A percentile compares a stretch with the other conserved stretches of the same genome.
Evolutionary conservation across 1,140 invertebrate species (phyloP).

Genomic region (Formica selysi): DNA sequence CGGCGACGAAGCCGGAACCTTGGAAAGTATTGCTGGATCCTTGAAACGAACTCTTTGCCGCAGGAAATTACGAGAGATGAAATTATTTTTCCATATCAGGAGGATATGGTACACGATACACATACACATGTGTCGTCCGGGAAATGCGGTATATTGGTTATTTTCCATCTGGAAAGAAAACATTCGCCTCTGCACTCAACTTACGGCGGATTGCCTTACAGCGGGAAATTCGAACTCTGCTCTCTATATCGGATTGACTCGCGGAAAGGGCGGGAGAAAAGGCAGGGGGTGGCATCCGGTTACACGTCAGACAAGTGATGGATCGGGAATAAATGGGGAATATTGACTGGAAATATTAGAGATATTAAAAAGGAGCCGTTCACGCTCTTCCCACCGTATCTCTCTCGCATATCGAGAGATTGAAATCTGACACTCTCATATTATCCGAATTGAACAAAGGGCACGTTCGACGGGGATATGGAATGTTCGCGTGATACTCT

Average conservation of each 20-base stretch:
- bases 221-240: constrained; percentile 71
- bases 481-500: constrained; percentile 39
- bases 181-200: constrained; percentile 65
- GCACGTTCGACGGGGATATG: constrained; percentile 46
- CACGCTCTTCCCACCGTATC: constrained; percentile 48
- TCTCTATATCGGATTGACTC: constrained; percentile 71
- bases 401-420: constrained; percentile 74
- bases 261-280: constrained; percentile 26
- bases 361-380: constrained; percentile 79
- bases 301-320: constrained; percentile 79
- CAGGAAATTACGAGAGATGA: constrained; percentile 51
- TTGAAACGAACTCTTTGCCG: background rate
- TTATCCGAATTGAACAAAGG: constrained; percentile 68
- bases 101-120: background rate
- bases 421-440: constrained; percentile 73
- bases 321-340: constrained; percentile 80
- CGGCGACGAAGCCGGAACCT: background rate
- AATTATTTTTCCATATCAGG: constrained; percentile 65
- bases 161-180: constrained; percentile 70
- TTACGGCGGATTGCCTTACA: constrained; percentile 62
- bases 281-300: constrained; percentile 68
- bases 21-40: background rate
- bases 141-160: constrained; percentile 51
- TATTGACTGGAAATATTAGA: constrained; percentile 82
- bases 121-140: constrained; percentile 19